phyloP scores from a whole-genome alignment of 2,888 invertebrate genomes.

The Stictocephala bisonia region DNA sequence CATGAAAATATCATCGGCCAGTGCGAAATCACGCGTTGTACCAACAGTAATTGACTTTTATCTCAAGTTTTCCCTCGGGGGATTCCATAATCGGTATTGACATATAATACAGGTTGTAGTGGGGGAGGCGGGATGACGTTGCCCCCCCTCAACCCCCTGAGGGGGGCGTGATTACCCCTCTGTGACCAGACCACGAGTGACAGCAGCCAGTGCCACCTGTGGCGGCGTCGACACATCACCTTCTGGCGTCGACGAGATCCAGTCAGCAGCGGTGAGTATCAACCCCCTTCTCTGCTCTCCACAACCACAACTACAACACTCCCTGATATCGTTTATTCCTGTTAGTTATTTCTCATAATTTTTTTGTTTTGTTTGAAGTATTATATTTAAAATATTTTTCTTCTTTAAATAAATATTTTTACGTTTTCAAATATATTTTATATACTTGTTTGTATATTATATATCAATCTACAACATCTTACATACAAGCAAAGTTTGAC shows the following conservation, averaged over 20 bases:
- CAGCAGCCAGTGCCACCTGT: neutral
- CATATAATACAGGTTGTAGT: constrained; percentile 19
- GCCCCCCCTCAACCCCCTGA: too few species aligned
- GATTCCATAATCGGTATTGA: constrained; percentile 39
- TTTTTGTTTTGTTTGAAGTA: too few species aligned
- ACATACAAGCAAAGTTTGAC: too few species aligned
- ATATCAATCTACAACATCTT: too few species aligned
- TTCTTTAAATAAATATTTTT: too few species aligned
- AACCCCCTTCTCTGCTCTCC: neutral
- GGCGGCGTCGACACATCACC: neutral
- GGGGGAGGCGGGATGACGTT: neutral
- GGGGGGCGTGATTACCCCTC: constrained; percentile 16
- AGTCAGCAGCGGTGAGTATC: constrained; percentile 24
- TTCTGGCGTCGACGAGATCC: too few species aligned
- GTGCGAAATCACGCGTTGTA: neutral
- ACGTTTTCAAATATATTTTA: too few species aligned
- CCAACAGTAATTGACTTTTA: constrained; percentile 29
- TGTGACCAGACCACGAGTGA: neutral
- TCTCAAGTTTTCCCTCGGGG: constrained; percentile 32
- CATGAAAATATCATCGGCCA: too few species aligned
- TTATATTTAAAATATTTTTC: too few species aligned
- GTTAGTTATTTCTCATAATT: too few species aligned
- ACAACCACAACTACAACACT: neutral
- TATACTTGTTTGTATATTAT: too few species aligned
- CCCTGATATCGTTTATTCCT: too few species aligned